Evolutionary conservation across 2,113 vertebrate species (phyloP), one percentile per base, ranked within the genome.

Genomic region (Lucifuga dentata): DNA sequence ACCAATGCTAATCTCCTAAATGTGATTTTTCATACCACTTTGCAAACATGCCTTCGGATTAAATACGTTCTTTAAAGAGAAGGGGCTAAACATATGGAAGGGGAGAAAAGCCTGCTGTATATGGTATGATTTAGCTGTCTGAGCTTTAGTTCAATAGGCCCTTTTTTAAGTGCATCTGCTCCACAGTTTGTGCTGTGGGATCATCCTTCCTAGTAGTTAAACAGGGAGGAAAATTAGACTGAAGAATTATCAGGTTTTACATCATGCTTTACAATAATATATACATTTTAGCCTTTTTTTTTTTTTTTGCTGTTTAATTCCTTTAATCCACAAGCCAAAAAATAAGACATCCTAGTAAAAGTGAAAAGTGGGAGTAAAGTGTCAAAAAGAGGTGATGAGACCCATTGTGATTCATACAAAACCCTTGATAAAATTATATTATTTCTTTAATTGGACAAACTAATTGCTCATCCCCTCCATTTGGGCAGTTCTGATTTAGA

Each of bases 21-120:
- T 81, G 79, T 88, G 90, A 91, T 92, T 92, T 90, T 91, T 80
- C 81, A 88, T 90, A 88, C 67, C 35, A 83, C 86, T 88, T 80
- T 74, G 80, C 81, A 60, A 91, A 85, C 91, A 90, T 80, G 88
- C 78, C 48, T 78, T 68, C 23, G 87, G 90, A 91, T 92, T 92
- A 91, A 89, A 89, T 80, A 58, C 86, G 83, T 90, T 91, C 85
- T 90, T 90, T 91, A 91, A 84, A 87, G 78, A 78, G 80, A 76
- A 73, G 69, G 70, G 68, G 82, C 82, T 88, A 80, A 86, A 85
- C 76, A 85, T 86, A 87, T 78, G 85, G 82, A 81, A 74, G 55
- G 61, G 76, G 67, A 68, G 74, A 84, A 73, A 81, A 85, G 77
- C 65, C 73, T 77, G 74, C 69, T 68, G 71, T 74, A 78, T 67